Evolutionary conservation across 2,797 vertebrate genomes (phyloP).

Genomic region (Pagetopsis macropterus): DNA sequence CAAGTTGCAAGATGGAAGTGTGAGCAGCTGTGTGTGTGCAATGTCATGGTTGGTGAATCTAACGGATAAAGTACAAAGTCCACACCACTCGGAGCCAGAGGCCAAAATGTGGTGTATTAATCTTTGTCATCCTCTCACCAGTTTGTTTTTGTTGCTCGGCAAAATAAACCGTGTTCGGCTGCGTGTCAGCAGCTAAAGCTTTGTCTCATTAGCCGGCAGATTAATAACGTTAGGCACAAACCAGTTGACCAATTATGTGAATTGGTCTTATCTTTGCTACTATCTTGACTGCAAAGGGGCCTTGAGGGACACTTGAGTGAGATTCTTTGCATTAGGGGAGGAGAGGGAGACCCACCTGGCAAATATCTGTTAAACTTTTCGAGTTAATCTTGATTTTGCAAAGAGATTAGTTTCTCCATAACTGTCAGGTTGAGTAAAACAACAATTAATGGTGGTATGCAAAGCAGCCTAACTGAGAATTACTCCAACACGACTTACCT

Average conservation of each 20-base stretch:
- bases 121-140: constrained; percentile 7
- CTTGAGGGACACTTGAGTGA: too few relatives aligned
- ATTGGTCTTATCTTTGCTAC: too few relatives aligned
- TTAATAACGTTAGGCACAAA: too few relatives aligned
- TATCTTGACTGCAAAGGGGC: too few relatives aligned
- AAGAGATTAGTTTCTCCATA: constrained; percentile 59
- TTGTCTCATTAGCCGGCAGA: too few relatives aligned
- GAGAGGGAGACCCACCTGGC: too few relatives aligned
- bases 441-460: constrained; percentile 63
- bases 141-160: too few relatives aligned
- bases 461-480: constrained; percentile 64
- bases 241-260: too few relatives aligned
- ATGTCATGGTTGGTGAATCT: constrained; percentile 37
- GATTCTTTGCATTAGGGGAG: too few relatives aligned
- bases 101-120: constrained; percentile 6
- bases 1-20: constrained; percentile 48
- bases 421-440: constrained; percentile 51
- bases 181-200: too few relatives aligned
- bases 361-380: too few relatives aligned
- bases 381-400: constrained; percentile 58
- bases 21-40: constrained; percentile 42
- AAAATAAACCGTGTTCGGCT: too few relatives aligned
- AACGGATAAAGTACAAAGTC: constrained; percentile 76
- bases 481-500: constrained; percentile 52
- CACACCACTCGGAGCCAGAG: constrained; percentile 39